Percentiles rank a stretch among this genome's conserved stretches.
Conservation (phyloP, 2,113 vertebrate species). For the Eptesicus fuscus region DNA sequence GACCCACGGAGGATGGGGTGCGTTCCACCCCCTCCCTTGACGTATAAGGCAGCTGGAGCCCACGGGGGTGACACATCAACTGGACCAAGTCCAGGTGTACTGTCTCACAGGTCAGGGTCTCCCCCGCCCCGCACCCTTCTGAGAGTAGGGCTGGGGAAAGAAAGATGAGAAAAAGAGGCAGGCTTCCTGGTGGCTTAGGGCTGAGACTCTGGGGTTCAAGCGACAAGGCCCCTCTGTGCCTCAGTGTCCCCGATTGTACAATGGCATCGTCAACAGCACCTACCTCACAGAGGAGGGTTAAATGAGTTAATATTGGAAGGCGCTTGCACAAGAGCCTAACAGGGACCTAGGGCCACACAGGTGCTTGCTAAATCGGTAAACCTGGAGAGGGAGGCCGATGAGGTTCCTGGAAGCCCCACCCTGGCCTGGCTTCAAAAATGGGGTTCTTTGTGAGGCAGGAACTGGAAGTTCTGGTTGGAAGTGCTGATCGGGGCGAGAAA, state of each 20-base stretch:
- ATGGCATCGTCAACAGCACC: accelerated
- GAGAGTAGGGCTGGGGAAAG: neutral
- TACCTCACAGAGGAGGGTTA: neutral
- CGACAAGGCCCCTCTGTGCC: neutral
- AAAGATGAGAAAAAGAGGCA: neutral
- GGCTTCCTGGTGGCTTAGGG: neutral
- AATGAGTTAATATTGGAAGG: neutral
- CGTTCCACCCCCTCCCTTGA: neutral
- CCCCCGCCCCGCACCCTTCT: accelerated
- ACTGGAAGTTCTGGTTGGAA: conserved; percentile 75
- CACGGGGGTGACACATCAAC: neutral
- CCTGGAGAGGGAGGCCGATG: neutral
- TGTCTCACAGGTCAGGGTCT: neutral
- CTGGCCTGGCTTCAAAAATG: conserved; percentile 58
- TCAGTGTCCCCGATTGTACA: neutral
- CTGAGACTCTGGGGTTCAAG: neutral
- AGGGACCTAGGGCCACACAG: neutral
- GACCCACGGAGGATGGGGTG: neutral
- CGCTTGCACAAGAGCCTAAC: neutral
- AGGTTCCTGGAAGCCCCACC: conserved; percentile 53
- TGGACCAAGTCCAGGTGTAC: neutral
- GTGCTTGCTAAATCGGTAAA: neutral
- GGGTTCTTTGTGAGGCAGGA: conserved; percentile 64
- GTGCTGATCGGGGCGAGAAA: conserved; percentile 1
- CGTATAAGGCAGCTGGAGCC: neutral